Percentiles rank a stretch among this genome's conserved stretches.
Conservation (phyloP, 2,888 invertebrate species). For the Drosophila leonis region DNA sequence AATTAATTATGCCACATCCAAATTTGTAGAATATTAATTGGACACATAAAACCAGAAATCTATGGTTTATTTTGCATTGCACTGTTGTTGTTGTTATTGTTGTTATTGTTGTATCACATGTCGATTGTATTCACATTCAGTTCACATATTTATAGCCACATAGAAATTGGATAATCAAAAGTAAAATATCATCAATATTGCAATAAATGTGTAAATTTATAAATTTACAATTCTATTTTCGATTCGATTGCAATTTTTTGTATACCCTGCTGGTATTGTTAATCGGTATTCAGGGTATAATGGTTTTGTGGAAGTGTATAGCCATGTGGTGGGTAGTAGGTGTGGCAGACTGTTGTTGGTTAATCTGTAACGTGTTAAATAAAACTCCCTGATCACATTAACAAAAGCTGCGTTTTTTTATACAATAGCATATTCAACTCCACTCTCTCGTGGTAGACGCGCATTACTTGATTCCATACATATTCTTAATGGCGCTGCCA, state of each 20-base stretch:
- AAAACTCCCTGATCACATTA: no score
- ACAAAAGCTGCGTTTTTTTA: no score
- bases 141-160: slow-evolving; percentile 28
- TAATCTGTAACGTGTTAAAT: no score
- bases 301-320: neutral
- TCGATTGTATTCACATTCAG: neutral
- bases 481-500: no score
- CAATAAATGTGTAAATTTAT: slow-evolving; percentile 9
- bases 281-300: neutral
- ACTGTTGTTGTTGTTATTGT: neutral
- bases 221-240: slow-evolving; percentile 15
- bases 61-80: neutral
- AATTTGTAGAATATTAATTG: slow-evolving; percentile 18
- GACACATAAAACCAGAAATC: neutral
- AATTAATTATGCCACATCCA: slow-evolving; percentile 45
- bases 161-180: slow-evolving; percentile 32
- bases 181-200: slow-evolving; percentile 28
- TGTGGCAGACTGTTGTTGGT: no score
- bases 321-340: no score
- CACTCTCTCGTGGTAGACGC: no score
- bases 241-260: neutral
- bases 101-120: no score
- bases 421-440: no score
- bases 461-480: no score
- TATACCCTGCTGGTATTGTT: neutral